Evolutionary conservation across 2,797 vertebrate genomes (phyloP), one percentile per base, ranked within the genome.

Genomic region (Spinibarbus caldwelli): DNA sequence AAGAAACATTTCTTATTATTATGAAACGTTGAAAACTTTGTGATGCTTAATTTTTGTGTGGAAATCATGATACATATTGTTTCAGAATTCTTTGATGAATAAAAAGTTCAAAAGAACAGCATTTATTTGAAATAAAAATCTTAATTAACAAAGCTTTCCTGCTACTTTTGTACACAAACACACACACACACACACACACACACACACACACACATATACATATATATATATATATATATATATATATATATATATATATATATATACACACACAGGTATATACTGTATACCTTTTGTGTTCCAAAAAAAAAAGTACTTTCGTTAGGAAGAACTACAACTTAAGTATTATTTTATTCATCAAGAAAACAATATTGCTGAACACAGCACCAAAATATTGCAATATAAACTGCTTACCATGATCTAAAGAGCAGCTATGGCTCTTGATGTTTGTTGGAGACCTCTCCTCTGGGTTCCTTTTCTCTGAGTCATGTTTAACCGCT

Each of bases 391-490:
- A 67, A 52, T 6, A 36, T 19, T 17, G 31, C 11, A 23, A 70
- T 43, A 21, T 41, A 14, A 15, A 70, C 47, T 2, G 11, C 82
- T 72, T 86, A 88, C 88, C 82, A 29, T 29, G 23, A 67, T 85
- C 82, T 77, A 82, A 64, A 49, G 78, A 52, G 49, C 47, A 26
- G 21, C 47, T 29, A 2, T 57, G 45, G 47, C 62, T 78, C 43
- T 54, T 59, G 29, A 6, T 36, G 26, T 59, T 14, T 15, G 80
- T 41, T 82, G 64, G 26, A 19, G 66, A 45, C 12, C 21, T 83
- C 29, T 84, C 84, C 9, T 87, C 82, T 23, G n/a, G 23, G 36
- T 72, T 82, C 34, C 31, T 72, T 0, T 70, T 81, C 68, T 80
- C 49, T 5, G 64, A 14, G 36, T 54, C 41, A 19, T 45, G 29